Evolutionary conservation across 1,140 invertebrate genomes (phyloP).

Genomic region (Acromyrmex charruanus): DNA sequence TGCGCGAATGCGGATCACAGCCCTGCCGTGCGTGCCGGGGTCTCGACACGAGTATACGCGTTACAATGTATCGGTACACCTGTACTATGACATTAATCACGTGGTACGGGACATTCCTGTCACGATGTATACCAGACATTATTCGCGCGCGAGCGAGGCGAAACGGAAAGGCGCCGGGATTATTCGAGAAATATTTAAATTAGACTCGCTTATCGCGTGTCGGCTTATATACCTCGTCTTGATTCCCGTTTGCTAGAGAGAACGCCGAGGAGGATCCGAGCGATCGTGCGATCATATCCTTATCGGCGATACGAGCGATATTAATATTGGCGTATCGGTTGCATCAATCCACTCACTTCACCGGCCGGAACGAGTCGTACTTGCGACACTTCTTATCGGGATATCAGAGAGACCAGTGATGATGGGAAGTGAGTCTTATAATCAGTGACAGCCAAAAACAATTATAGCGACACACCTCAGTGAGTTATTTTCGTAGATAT

Average conservation of each 20-base stretch:
- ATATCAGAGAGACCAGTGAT: constrained; percentile 13
- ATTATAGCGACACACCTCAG: constrained; percentile 10
- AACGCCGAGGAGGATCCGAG: constrained; percentile 14
- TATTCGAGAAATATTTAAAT: constrained; percentile 66
- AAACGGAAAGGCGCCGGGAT: constrained; percentile 50
- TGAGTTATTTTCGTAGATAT: constrained; percentile 15
- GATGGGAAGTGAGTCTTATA: not conserved
- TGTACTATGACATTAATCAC: constrained; percentile 72
- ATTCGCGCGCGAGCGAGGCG: constrained; percentile 48
- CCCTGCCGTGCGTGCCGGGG: constrained; percentile 64
- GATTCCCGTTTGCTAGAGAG: constrained; percentile 24
- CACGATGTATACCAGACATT: constrained; percentile 64
- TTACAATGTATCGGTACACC: constrained; percentile 63
- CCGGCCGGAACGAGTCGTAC: constrained; percentile 24
- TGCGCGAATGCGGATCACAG: constrained; percentile 64
- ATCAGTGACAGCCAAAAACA: constrained; percentile 47
- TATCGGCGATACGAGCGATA: constrained; percentile 29
- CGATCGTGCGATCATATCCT: constrained; percentile 31
- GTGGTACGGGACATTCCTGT: constrained; percentile 61
- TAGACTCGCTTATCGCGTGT: constrained; percentile 64
- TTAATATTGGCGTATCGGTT: constrained; percentile 43
- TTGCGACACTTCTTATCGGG: constrained; percentile 43
- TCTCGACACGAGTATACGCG: constrained; percentile 49
- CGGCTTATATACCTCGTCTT: constrained; percentile 55
- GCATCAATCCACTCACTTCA: constrained; percentile 36